These are phyloP conservation scores for Reticulitermes lucifugus DNA, from an alignment of 2,888 invertebrate species.

Conservation along the genomic window DNA sequence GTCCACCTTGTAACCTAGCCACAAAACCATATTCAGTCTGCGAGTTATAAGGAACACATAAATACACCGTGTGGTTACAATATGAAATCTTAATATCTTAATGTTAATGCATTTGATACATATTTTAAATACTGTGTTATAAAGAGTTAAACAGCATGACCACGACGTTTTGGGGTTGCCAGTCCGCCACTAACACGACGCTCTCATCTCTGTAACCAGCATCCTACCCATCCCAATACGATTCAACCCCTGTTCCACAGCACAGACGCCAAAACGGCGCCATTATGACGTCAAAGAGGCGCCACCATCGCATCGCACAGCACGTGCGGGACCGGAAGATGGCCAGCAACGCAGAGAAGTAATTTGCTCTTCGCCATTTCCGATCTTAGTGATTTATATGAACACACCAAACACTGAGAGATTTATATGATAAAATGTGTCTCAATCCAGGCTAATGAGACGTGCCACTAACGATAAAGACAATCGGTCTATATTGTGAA, in stretches of 20 bases:
- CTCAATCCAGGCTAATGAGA: neutral
- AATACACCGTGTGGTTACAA: too few relatives aligned
- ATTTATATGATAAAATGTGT: neutral
- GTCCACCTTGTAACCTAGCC: too few relatives aligned
- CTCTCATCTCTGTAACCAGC: neutral
- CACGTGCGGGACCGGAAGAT: neutral
- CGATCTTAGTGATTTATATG: neutral
- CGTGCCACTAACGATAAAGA: too few relatives aligned
- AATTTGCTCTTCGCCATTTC: neutral
- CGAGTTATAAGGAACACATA: too few relatives aligned
- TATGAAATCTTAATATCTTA: too few relatives aligned
- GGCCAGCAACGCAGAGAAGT: slow-evolving; percentile 9
- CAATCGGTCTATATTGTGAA: too few relatives aligned
- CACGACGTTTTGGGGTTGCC: neutral
- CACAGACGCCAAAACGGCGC: slow-evolving; percentile 16
- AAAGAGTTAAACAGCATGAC: too few relatives aligned
- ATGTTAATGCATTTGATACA: too few relatives aligned
- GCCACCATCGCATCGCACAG: neutral
- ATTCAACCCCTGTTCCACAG: neutral
- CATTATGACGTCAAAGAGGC: slow-evolving; percentile 2
- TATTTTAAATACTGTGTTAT: too few relatives aligned
- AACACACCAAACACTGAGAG: neutral
- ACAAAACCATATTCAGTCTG: too few relatives aligned
- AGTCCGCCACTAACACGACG: neutral
- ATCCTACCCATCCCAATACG: neutral